Base-by-base conservation (phyloP, 2,888 invertebrate genomes). In the Agrilus biguttatus region DNA sequence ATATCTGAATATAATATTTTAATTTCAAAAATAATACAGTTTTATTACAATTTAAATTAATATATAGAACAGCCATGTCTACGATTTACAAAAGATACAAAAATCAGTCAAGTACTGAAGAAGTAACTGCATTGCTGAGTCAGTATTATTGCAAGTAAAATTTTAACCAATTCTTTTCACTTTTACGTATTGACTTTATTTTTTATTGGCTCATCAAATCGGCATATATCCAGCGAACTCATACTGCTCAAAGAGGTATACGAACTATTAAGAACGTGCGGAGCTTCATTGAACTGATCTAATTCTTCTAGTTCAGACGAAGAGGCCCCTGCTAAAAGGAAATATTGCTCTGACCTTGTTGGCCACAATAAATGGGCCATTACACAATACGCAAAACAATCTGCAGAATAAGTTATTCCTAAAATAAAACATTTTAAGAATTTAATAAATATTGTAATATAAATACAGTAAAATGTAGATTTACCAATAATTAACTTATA, bases 331-430 rank as follows among this genome's bases (percentile, higher is more conserved):
- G 87, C 81, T 33, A 90, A 69, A 44, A 91, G 70, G 59, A 93
- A 80, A 69, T 92, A 93, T 64, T 92, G 88, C 54, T 92, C 90
- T 33, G 89, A 87, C 42, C 92, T 75, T 41, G 89, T 90, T 34
- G 96, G 96, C 95, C 95, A 97, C 48, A 97, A 70, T 49, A 97
- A 70, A 62, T 96, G 95, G 0, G 93, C 85, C 84, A 96, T 88
- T 33, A 93, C 87, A 55, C 89, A 88, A 63, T 89, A 92, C 1
- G 93, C 95, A 55, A 95, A 75, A 64, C 92, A 90, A 62, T 97
- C 95, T 1, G 92, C 95, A 1, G 93, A 90, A 62, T 91, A 91
- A 17, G 90, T 91, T 57, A 96, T 92, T 57, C 92, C 95, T 91
- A 66, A 1, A 68, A 67, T 47, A 36, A 43, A 14, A 35, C 13